A percentile compares a stretch with the other conserved stretches of the same genome.
phyloP scores from a whole-genome alignment of 2,888 invertebrate species.

The Patella caerulea region DNA sequence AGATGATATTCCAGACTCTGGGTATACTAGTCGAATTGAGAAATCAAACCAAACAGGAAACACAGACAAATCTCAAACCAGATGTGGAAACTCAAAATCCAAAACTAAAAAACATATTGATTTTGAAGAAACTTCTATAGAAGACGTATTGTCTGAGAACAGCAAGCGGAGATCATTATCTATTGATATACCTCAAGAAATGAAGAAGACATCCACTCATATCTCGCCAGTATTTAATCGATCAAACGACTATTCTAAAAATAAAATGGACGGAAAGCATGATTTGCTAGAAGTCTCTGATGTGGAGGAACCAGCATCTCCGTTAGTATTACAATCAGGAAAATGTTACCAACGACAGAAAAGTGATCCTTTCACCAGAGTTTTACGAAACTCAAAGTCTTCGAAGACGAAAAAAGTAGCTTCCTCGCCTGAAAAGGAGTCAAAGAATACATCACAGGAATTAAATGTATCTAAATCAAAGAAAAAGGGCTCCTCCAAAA shows the following conservation, averaged over 20 bases:
- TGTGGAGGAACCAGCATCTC: not conserved
- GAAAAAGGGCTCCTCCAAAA: not conserved
- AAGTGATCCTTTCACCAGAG: not conserved
- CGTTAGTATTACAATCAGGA: not conserved
- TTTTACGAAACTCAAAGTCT: not conserved
- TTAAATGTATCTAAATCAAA: constrained; percentile 1
- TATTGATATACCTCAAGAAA: too few species aligned
- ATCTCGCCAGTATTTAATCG: not conserved
- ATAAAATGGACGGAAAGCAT: not conserved
- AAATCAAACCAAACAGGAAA: not conserved
- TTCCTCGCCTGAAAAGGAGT: not conserved
- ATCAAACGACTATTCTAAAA: not conserved
- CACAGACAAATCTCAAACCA: not conserved
- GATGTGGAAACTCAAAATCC: not conserved
- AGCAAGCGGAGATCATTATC: too few species aligned
- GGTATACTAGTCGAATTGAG: not conserved
- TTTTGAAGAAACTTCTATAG: too few species aligned
- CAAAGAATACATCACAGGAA: not conserved
- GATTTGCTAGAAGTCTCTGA: not conserved
- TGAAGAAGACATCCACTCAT: too few species aligned
- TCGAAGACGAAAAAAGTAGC: not conserved
- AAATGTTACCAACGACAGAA: not conserved
- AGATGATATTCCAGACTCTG: not conserved
- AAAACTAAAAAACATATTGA: not conserved
- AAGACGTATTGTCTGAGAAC: too few species aligned